Evolutionary conservation across 2,888 invertebrate genomes (phyloP).

Genomic region (Kuschelorhynchus macadamiae): DNA sequence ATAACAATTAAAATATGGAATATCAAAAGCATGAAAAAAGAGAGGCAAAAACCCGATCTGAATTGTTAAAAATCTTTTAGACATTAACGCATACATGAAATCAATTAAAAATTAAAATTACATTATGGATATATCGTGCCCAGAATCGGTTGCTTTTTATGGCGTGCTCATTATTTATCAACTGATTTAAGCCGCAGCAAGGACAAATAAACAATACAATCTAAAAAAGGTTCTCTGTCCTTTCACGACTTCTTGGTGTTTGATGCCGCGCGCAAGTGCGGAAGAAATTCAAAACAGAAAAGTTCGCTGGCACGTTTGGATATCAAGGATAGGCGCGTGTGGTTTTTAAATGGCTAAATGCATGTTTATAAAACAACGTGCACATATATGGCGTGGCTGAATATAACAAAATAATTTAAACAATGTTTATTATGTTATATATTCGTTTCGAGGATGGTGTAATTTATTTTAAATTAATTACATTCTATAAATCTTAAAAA

Average conservation of each 20-base stretch:
- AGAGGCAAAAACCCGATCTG: constrained; percentile 39
- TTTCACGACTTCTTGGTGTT: constrained; percentile 58
- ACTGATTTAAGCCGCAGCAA: constrained; percentile 55
- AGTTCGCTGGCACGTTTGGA: constrained; percentile 31
- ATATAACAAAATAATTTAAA: no score
- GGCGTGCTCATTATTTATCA: constrained; percentile 43
- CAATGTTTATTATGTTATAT: no score
- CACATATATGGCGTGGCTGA: no score
- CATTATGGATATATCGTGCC: constrained; percentile 51
- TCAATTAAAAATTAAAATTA: constrained; percentile 39
- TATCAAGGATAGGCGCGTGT: constrained; percentile 46
- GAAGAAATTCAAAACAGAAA: constrained; percentile 62
- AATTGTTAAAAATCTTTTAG: constrained; percentile 33
- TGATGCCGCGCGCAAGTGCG: constrained; percentile 61
- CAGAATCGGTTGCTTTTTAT: constrained; percentile 46
- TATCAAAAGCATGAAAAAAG: no score
- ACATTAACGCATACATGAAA: constrained; percentile 14
- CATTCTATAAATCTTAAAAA: no score
- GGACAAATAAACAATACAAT: constrained; percentile 62
- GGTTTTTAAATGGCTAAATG: constrained; percentile 25
- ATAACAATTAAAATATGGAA: background rate
- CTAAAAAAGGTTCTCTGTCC: constrained; percentile 64
- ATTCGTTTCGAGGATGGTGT: no score
- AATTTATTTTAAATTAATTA: no score
- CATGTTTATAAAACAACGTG: no score